phyloP scores from a whole-genome alignment of 2,113 vertebrate genomes.

The Enhydra lutris region DNA sequence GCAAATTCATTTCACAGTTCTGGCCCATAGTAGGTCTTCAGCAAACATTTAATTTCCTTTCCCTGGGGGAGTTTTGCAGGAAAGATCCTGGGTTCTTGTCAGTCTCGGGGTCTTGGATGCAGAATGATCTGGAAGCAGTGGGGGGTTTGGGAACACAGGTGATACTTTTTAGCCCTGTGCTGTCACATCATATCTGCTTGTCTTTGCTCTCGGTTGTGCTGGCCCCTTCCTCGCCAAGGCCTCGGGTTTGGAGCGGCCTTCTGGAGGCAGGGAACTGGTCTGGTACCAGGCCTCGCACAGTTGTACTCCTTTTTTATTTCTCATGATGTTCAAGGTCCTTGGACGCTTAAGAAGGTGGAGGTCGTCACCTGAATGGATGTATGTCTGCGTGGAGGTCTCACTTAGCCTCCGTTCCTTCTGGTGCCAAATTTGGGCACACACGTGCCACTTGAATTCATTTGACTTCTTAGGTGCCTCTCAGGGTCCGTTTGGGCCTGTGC shows the following conservation, averaged over 20 bases:
- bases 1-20: background rate
- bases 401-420: background rate
- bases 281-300: rapidly evolving
- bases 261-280: rapidly evolving
- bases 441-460: background rate
- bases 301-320: no score
- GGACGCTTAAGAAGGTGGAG: rapidly evolving
- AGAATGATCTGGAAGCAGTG: background rate
- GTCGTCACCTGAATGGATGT: rapidly evolving
- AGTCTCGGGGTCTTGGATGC: background rate
- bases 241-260: background rate
- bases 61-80: background rate
- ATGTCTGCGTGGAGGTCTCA: rapidly evolving
- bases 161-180: rapidly evolving
- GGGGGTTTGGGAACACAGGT: rapidly evolving
- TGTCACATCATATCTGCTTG: rapidly evolving
- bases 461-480: background rate
- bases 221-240: background rate
- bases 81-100: background rate
- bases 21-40: background rate
- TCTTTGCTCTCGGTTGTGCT: background rate
- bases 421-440: background rate
- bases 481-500: background rate
- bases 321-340: rapidly evolving
- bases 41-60: background rate